These are phyloP conservation scores for Polypedilum vanderplanki DNA, from an alignment of 1,140 invertebrate genomes.

Conservation along the genomic window DNA sequence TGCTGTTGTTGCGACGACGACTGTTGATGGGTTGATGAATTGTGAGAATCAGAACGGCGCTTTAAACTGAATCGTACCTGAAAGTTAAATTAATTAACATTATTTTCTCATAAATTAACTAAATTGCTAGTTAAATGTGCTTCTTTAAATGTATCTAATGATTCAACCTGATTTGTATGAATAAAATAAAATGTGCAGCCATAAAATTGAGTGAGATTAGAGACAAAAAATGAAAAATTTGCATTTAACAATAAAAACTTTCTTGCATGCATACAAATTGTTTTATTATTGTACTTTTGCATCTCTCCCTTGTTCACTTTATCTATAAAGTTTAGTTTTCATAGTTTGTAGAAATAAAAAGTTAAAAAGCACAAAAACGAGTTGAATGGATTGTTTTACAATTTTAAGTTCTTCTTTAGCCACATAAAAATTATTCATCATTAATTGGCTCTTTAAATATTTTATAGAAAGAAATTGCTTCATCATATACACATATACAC, in stretches of 20 bases:
- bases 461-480: no score
- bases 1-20: neutral
- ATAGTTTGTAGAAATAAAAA: neutral
- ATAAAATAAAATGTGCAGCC: neutral
- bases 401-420: no score
- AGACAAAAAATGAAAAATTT: neutral
- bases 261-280: neutral
- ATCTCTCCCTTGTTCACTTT: neutral
- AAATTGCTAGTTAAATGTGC: constrained; percentile 15
- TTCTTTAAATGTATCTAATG: neutral
- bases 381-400: no score
- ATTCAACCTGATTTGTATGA: neutral
- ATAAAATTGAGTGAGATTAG: no score
- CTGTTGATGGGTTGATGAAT: constrained; percentile 17
- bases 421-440: no score
- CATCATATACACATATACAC: no score
- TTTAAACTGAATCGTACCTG: constrained; percentile 30
- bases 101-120: constrained; percentile 22
- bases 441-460: no score
- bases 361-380: no score
- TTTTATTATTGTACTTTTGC: neutral
- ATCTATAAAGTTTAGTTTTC: neutral
- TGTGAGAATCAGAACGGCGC: constrained; percentile 29
- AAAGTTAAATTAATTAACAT: constrained; percentile 13
- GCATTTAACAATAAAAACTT: neutral